phyloP scores from a whole-genome alignment of 92 coral and sea anemone species.

The Zoanthus gigantus region DNA sequence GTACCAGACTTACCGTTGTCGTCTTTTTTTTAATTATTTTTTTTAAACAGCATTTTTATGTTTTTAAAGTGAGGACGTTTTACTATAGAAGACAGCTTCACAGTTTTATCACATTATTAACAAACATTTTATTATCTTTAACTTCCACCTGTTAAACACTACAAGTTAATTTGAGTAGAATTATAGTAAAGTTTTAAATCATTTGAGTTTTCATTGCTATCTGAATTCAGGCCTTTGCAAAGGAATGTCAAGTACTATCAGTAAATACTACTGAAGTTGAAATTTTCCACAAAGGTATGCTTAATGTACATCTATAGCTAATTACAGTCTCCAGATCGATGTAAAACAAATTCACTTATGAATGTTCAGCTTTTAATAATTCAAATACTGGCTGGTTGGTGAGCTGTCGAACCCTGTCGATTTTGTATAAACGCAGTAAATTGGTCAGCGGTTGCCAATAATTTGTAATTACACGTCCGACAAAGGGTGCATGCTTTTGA shows the following conservation, averaged over 20 bases:
- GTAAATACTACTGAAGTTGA: not conserved
- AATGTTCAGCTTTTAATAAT: too few relatives aligned
- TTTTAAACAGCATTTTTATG: too few relatives aligned
- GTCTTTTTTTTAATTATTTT: too few relatives aligned
- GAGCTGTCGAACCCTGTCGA: not conserved
- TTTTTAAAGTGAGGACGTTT: too few relatives aligned
- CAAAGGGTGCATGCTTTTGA: not conserved
- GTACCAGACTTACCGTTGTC: too few relatives aligned
- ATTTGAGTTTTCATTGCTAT: not conserved
- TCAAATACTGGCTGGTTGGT: not conserved
- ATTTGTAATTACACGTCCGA: not conserved
- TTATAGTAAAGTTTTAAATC: not conserved
- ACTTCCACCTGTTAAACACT: not conserved
- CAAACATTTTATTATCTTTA: not conserved
- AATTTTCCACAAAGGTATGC: not conserved
- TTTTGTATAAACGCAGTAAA: not conserved
- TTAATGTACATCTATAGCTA: too few relatives aligned
- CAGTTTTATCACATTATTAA: too few relatives aligned
- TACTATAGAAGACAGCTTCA: too few relatives aligned
- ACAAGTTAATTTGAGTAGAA: not conserved
- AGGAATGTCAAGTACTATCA: constrained; percentile 62
- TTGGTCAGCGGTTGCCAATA: not conserved
- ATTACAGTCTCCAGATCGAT: too few relatives aligned
- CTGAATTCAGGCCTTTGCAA: constrained; percentile 64
- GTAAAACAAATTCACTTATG: too few relatives aligned